Conservation (phyloP, 92 coral and sea anemone species). For the Zoanthus sociatus region DNA sequence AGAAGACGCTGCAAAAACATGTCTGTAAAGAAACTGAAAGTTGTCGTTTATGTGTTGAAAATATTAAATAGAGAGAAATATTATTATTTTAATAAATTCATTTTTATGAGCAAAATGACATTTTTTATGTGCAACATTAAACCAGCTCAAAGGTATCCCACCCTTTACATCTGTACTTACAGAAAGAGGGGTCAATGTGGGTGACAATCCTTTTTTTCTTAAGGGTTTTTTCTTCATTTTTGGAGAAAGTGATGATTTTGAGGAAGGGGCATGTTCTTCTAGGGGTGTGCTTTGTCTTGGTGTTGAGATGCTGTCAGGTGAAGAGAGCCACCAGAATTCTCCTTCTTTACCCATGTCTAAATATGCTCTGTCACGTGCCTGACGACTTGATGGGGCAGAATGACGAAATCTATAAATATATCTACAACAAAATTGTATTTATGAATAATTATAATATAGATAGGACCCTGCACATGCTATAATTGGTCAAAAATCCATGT, state of each 20-base stretch:
- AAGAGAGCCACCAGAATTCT: slow-evolving; percentile 91
- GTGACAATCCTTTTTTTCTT: slow-evolving; percentile 18
- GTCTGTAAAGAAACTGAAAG: too few relatives aligned
- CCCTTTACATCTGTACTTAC: slow-evolving; percentile 2
- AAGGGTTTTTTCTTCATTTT: slow-evolving; percentile 40
- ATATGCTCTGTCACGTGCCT: slow-evolving; percentile 68
- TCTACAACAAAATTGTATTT: slow-evolving; percentile 51
- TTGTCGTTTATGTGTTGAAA: too few relatives aligned
- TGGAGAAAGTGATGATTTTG: slow-evolving; percentile 61
- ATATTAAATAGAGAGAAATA: too few relatives aligned
- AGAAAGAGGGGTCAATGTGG: slow-evolving; percentile 46
- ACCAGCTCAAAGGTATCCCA: too few relatives aligned
- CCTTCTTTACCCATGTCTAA: slow-evolving; percentile 69
- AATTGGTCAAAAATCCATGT: too few relatives aligned
- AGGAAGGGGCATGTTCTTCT: slow-evolving; percentile 58
- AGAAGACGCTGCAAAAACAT: too few relatives aligned
- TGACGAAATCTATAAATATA: slow-evolving; percentile 91
- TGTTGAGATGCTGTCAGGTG: slow-evolving; percentile 91
- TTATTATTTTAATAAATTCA: too few relatives aligned
- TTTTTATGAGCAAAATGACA: too few relatives aligned
- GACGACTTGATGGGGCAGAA: slow-evolving; percentile 88
- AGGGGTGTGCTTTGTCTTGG: slow-evolving; percentile 81
- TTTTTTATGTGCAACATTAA: too few relatives aligned
- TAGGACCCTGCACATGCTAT: too few relatives aligned
- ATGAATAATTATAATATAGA: background rate